Conservation (phyloP, 1,140 invertebrate genomes). For the Anastrepha obliqua region DNA sequence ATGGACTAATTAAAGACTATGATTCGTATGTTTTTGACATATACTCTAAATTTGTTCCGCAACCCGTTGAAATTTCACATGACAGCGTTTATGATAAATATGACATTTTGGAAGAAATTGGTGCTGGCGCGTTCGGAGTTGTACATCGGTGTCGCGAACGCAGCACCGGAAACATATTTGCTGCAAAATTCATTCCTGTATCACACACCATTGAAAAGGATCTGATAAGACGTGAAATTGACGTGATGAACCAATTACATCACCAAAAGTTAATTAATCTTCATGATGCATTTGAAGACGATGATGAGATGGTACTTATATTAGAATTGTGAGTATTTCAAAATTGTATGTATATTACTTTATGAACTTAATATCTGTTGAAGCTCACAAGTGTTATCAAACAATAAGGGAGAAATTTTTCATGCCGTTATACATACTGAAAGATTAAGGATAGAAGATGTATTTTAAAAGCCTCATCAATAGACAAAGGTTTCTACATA, state of each 20-base stretch:
- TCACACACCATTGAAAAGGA: constrained; percentile 97
- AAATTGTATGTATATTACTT: no score
- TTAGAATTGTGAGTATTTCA: constrained; percentile 93
- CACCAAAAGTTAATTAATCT: constrained; percentile 98
- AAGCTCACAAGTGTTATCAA: no score
- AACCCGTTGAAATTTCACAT: constrained; percentile 96
- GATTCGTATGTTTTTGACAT: constrained; percentile 98
- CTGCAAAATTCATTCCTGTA: constrained; percentile 99
- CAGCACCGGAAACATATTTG: constrained; percentile 96
- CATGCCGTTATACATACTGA: no score
- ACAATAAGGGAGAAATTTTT: no score
- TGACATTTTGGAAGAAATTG: constrained; percentile 99
- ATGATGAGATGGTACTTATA: constrained; percentile 99
- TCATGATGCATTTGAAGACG: constrained; percentile 99
- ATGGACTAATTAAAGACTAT: constrained; percentile 93
- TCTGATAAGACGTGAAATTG: constrained; percentile 97
- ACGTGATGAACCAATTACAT: constrained; percentile 99
- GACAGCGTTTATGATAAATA: constrained; percentile 98
- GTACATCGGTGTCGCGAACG: constrained; percentile 98
- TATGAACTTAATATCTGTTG: no score
- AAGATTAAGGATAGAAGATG: no score
- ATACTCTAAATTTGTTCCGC: constrained; percentile 96
- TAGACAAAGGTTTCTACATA: no score
- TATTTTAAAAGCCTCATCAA: no score
- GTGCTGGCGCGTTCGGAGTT: constrained; percentile 98